Base-by-base conservation (phyloP, 1,140 invertebrate genomes). In the Camponotus pennsylvanicus region DNA sequence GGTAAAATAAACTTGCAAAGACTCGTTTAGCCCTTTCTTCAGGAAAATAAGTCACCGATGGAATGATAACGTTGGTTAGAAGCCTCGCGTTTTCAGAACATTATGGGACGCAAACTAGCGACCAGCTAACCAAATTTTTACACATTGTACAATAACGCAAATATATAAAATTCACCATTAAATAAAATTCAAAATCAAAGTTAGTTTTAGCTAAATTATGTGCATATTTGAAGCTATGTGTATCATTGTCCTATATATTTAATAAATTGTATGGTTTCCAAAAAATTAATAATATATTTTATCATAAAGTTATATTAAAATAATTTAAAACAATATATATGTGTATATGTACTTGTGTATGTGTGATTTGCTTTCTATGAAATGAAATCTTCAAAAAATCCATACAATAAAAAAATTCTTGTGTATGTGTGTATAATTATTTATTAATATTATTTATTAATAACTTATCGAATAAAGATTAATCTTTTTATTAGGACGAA, bases 21-120 rank as follows among this genome's bases (percentile, higher is more conserved):
- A 45, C 13, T 61, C 69, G 67, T 83, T 75, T 75, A 55, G 55
- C 40, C 69, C 32, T 83, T 73, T 83, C 42, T 61, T 61, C 15
- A 11, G 15, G 13, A 83, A n/a, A 83, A 83, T 82, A 82, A 37
- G 27, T 82, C 55, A 27, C 55, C 40, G 40, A n/a, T 55, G 37
- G 4, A 9, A 45, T 61, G 61, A 73, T 75, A 34, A 71, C 8
- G 15, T 71, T 57, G 18, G 52, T 59, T 73, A 45, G 55, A 45
- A 73, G 3, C 13, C 6, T 27, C 8, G n/a, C 7, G 13, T 49
- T 75, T 73, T 45, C 37, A 59, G 3, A 15, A 75, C 13, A 37
- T 18, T 40, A 21, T 21, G 9, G 0, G n/a, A 55, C 45, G n/a
- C 27, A 73, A 73, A 18, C 32, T n/a, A 34, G n/a, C 8, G 37